Percentiles rank a stretch among this genome's conserved stretches.
phyloP scores from a whole-genome alignment of 2,888 invertebrate species.

The Balanococcus diminutus region DNA sequence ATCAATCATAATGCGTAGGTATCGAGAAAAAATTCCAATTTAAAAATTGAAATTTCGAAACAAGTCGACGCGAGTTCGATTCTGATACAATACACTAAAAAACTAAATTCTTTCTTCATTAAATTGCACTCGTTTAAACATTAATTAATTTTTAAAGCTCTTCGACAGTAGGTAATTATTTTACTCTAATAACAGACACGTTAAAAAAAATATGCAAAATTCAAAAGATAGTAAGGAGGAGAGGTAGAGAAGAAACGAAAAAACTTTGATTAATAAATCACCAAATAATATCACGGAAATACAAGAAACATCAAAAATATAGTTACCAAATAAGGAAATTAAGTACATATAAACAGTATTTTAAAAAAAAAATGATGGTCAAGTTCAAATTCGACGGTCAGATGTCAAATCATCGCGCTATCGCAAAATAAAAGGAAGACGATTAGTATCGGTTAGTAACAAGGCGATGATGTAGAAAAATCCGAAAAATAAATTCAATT shows the following conservation, averaged over 20 bases:
- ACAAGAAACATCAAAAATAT: background rate
- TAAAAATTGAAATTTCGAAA: no score
- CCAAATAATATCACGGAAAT: background rate
- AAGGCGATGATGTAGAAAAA: conserved; percentile 86
- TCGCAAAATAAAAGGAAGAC: conserved; percentile 59
- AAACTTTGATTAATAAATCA: conserved; percentile 18
- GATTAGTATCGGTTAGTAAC: conserved; percentile 63
- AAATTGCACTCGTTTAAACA: no score
- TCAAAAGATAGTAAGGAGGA: background rate
- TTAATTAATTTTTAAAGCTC: background rate
- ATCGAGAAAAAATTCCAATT: no score
- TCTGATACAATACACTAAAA: no score
- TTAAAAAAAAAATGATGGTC: background rate
- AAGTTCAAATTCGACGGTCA: background rate
- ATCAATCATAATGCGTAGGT: no score
- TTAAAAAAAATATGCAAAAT: background rate
- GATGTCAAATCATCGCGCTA: background rate
- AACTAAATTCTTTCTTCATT: no score
- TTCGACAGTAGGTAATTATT: background rate
- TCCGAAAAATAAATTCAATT: conserved; percentile 88
- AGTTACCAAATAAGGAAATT: background rate
- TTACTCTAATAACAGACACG: background rate
- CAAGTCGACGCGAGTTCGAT: no score
- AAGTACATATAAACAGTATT: background rate
- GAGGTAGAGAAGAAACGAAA: background rate